Base-by-base conservation (phyloP, 2,888 invertebrate genomes). In the Protodeltote pygarga region DNA sequence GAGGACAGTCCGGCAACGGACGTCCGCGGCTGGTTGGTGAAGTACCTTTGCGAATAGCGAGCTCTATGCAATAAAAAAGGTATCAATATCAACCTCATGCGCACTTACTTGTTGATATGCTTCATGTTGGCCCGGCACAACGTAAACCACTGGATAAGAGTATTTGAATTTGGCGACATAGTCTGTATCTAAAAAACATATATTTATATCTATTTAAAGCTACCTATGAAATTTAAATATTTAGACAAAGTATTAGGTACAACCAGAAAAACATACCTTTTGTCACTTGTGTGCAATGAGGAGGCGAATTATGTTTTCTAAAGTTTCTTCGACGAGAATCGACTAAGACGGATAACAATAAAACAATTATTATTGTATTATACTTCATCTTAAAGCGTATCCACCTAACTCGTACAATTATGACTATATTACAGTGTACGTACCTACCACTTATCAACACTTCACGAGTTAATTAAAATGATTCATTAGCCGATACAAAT, bases 111-210 rank as follows among this genome's bases (percentile, higher is more conserved):
- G 77, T 67, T 89, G 89, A 61, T 80, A 85, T 8, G 83, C 87
- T 65, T 87, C 89, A 13, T 67, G 77, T 65, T 87, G 87, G 4
- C 89, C 88, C 1, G 86, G 85, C 35, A 73, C 65, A 14, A 90
- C 76, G 45, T 85, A 88, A 9, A 74, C 79, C 0, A 73, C 44
- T 1, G 88, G 87, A 49, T 89, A 90, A 41, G 81, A 73, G 27
- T 82, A 73, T 48, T 73, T 81, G 44, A 54, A 89, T 15, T 65
- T 70, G 0, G 81, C 75, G 9, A 54, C 49, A 45, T 87, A 89
- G 55, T 88, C 89, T 0, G 89, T 85, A 50, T 80, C 89, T 90
- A 75, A 25, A 81, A 83, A 28, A 50, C 8, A 27, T 8, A 5
- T 8, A 2, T 2, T 10, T 23, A 16, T 15, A 24, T 4, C n/a